Evolutionary conservation across 1,140 invertebrate species (phyloP).

Genomic region (Popillia japonica): DNA sequence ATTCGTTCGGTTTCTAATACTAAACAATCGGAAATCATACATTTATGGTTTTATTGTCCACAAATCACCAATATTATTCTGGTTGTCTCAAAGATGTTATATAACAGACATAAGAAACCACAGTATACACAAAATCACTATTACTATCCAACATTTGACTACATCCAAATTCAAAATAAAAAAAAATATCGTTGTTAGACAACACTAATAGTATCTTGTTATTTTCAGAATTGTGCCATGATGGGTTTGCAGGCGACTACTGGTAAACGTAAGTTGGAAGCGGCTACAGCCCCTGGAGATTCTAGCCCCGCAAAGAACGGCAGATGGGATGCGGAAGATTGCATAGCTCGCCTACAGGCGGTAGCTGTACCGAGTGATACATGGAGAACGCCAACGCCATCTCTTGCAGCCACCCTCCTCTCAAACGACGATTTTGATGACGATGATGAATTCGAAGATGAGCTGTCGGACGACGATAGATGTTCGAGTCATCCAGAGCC

Average conservation of each 20-base stretch:
- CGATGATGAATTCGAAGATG: slow-evolving; percentile 67
- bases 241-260: slow-evolving; percentile 79
- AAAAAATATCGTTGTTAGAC: background rate
- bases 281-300: slow-evolving; percentile 54
- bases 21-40: too few species aligned
- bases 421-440: slow-evolving; percentile 63
- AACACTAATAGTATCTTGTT: slow-evolving; percentile 30
- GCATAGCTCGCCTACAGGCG: slow-evolving; percentile 64
- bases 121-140: too few species aligned
- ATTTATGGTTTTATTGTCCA: too few species aligned
- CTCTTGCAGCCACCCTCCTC: slow-evolving; percentile 62
- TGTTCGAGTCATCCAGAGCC: slow-evolving; percentile 54
- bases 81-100: too few species aligned
- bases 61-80: too few species aligned
- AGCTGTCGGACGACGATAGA: slow-evolving; percentile 61
- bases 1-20: too few species aligned
- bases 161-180: background rate
- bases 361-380: slow-evolving; percentile 64
- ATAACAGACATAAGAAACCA: too few species aligned
- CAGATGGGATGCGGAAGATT: slow-evolving; percentile 64
- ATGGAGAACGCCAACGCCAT: slow-evolving; percentile 62
- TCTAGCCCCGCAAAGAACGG: slow-evolving; percentile 62
- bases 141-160: background rate
- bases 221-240: slow-evolving; percentile 76
- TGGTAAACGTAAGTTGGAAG: slow-evolving; percentile 70